A percentile compares a stretch with the other conserved stretches of the same genome.
phyloP scores from a whole-genome alignment of 2,888 invertebrate genomes.

The Dryocosmus kuriphilus region DNA sequence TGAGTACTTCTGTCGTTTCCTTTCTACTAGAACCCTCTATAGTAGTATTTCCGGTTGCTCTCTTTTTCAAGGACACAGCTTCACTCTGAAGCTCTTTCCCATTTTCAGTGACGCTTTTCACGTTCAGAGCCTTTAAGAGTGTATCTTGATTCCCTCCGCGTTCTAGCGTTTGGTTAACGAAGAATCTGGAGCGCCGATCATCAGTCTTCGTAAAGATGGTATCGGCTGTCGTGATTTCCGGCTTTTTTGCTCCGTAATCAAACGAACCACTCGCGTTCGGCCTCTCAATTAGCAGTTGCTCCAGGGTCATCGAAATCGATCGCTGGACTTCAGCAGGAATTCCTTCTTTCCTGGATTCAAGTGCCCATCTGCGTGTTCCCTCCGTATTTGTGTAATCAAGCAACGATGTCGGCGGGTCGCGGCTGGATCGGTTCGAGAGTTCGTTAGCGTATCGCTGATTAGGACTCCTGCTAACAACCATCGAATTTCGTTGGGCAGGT shows the following conservation, averaged over 20 bases:
- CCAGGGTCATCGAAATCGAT: conserved; percentile 38
- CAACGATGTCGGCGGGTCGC: conserved; percentile 47
- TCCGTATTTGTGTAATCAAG: conserved; percentile 52
- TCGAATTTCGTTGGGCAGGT: conserved; percentile 42
- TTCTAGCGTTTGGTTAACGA: conserved; percentile 23
- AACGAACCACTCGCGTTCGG: conserved; percentile 21
- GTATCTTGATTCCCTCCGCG: conserved; percentile 8
- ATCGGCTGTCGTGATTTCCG: conserved; percentile 29
- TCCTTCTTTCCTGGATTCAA: conserved; percentile 14
- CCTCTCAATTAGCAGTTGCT: conserved; percentile 36
- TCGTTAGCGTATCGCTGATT: conserved; percentile 58
- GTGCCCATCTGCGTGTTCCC: conserved; percentile 34
- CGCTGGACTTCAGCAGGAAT: conserved; percentile 20
- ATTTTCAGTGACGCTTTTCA: conserved; percentile 28
- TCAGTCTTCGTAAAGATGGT: conserved; percentile 31
- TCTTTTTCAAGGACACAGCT: conserved; percentile 34
- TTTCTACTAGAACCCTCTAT: conserved; percentile 19
- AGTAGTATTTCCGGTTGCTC: conserved; percentile 31
- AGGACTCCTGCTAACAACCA: conserved; percentile 53
- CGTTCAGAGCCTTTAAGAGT: conserved; percentile 12
- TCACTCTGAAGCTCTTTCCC: conserved; percentile 19
- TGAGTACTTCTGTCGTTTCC: conserved; percentile 30
- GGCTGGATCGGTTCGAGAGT: conserved; percentile 46
- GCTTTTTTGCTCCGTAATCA: conserved; percentile 22
- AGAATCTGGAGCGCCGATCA: conserved; percentile 32